Conservation (phyloP, 2,797 vertebrate genomes). For the Lindbergichthys nudifrons region DNA sequence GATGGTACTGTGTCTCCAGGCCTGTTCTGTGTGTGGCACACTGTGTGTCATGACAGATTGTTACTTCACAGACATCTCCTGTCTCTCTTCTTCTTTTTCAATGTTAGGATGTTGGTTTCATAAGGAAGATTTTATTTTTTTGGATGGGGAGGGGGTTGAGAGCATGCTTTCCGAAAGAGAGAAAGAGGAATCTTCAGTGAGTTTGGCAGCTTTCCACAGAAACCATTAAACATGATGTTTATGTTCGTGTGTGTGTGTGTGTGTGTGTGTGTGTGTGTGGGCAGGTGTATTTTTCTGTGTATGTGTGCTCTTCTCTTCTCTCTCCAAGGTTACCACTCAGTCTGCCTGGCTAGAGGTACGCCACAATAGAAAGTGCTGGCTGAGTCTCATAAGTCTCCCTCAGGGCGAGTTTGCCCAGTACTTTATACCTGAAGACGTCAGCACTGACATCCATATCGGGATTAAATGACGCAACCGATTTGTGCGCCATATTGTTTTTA, state of each 20-base stretch:
- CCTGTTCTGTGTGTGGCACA: conserved; percentile 58
- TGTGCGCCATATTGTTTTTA: conserved; percentile 24
- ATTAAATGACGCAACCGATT: conserved; percentile 44
- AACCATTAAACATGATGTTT: conserved; percentile 69
- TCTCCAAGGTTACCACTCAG: conserved; percentile 67
- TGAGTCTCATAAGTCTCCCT: conserved; percentile 22
- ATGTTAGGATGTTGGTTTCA: conserved; percentile 30
- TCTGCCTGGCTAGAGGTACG: conserved; percentile 46
- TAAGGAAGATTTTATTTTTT: conserved; percentile 10
- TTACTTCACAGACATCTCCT: conserved; percentile 33
- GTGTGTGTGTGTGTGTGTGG: conserved; percentile 12
- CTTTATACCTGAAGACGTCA: conserved; percentile 46
- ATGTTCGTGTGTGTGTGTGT: neutral
- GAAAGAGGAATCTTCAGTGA: conserved; percentile 40
- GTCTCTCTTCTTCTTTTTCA: conserved; percentile 14
- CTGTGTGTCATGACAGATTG: conserved; percentile 30
- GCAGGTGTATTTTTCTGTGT: conserved; percentile 25
- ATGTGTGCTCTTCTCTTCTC: conserved; percentile 35
- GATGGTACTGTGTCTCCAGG: conserved; percentile 42
- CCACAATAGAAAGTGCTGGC: conserved; percentile 32
- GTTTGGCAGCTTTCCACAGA: conserved; percentile 74
- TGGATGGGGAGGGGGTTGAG: conserved; percentile 21
- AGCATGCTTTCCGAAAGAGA: conserved; percentile 36
- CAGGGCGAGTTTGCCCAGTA: conserved; percentile 30
- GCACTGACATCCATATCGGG: conserved; percentile 22